Percentiles rank a stretch among this genome's conserved stretches.
These are phyloP conservation scores for Pseudococcus jackbeardsleyi DNA, from an alignment of 2,888 invertebrate genomes.

Conservation along the genomic window DNA sequence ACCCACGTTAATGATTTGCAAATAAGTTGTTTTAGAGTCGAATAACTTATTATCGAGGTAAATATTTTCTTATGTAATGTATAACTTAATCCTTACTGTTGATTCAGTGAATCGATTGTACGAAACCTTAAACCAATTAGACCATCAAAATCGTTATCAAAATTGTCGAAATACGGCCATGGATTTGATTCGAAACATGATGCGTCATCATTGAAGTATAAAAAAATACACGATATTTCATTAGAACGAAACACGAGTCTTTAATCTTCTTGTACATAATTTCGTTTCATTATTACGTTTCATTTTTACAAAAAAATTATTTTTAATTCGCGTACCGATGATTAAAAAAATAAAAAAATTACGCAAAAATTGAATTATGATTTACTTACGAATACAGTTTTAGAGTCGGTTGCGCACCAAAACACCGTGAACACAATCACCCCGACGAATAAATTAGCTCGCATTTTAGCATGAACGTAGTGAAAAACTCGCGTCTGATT, in stretches of 20 bases:
- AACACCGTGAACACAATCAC: slow-evolving; percentile 41
- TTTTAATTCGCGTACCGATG: background rate
- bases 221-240: background rate
- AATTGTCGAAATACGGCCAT: background rate
- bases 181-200: background rate
- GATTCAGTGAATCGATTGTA: background rate
- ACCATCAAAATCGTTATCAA: background rate
- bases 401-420: slow-evolving; percentile 29
- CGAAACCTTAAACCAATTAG: slow-evolving; percentile 14
- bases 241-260: background rate
- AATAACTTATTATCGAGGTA: background rate
- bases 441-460: slow-evolving; percentile 32
- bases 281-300: background rate
- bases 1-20: slow-evolving; percentile 15
- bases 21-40: slow-evolving; percentile 15
- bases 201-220: slow-evolving; percentile 1
- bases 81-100: background rate
- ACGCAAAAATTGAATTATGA: background rate
- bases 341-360: background rate
- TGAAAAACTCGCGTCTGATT: background rate
- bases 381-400: slow-evolving; percentile 30
- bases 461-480: slow-evolving; percentile 2
- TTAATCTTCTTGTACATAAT: background rate
- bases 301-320: background rate
- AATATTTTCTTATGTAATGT: background rate